Evolutionary conservation across 2,888 invertebrate species (phyloP).

Genomic region (Prosopocoilus inquinatus): DNA sequence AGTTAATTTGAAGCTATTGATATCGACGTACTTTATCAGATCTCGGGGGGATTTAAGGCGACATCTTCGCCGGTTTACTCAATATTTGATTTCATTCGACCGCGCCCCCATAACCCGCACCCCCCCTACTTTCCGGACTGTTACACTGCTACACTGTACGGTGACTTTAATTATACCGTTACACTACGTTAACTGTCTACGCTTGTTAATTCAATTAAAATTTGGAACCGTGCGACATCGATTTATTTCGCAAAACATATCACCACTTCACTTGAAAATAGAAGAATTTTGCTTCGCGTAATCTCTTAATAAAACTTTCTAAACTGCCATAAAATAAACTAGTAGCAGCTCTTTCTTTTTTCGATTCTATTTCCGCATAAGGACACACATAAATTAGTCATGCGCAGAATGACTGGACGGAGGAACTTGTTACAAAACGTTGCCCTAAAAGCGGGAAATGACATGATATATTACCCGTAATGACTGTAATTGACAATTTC

Average conservation of each 20-base stretch:
- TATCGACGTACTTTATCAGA: slow-evolving; percentile 27
- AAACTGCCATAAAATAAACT: too few relatives aligned
- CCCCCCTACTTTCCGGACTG: not conserved
- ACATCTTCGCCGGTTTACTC: slow-evolving; percentile 1
- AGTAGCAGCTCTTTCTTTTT: too few relatives aligned
- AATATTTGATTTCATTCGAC: slow-evolving; percentile 7
- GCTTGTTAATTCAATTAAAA: slow-evolving; percentile 16
- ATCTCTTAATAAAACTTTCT: too few relatives aligned
- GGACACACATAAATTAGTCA: too few relatives aligned
- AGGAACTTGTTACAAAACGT: too few relatives aligned
- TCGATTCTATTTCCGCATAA: too few relatives aligned
- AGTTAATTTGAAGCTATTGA: slow-evolving; percentile 39
- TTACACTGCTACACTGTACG: slow-evolving; percentile 4
- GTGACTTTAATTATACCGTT: slow-evolving; percentile 16
- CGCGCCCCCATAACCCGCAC: not conserved
- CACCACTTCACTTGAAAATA: not conserved
- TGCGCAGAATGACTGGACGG: too few relatives aligned
- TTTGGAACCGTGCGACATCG: not conserved
- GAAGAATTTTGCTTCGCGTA: slow-evolving; percentile 5
- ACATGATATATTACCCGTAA: not conserved
- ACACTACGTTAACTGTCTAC: slow-evolving; percentile 16
- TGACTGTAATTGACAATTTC: not conserved
- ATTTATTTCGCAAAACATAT: not conserved
- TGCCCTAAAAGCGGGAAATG: too few relatives aligned
- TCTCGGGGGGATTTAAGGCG: slow-evolving; percentile 6